phyloP scores from a whole-genome alignment of 1,140 invertebrate genomes.

The Drosophila sulfurigaster region DNA sequence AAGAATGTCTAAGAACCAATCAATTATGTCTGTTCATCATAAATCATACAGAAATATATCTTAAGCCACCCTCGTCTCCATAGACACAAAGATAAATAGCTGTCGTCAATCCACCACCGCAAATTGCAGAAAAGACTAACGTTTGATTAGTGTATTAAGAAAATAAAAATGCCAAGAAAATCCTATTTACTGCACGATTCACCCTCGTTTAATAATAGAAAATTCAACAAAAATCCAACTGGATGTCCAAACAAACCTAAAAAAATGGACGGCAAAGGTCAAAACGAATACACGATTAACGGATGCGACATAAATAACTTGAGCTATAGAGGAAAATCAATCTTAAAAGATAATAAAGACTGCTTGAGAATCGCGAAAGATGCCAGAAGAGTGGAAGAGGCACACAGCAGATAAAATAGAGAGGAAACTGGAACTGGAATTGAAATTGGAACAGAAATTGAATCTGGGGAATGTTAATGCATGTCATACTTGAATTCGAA shows the following conservation, averaged over 20 bases:
- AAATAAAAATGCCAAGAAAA: background rate
- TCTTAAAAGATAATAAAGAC: conserved; percentile 58
- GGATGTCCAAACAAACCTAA: background rate
- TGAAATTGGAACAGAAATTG: conserved; percentile 34
- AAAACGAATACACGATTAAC: conserved; percentile 23
- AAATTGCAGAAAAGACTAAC: background rate
- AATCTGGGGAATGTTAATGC: conserved; percentile 43
- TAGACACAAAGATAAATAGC: background rate
- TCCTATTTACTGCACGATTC: background rate
- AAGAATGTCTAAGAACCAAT: background rate
- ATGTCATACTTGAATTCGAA: conserved; percentile 30
- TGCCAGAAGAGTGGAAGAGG: conserved; percentile 6
- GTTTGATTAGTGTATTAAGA: background rate
- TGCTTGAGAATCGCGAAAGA: background rate
- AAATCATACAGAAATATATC: background rate
- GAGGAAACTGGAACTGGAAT: conserved; percentile 36
- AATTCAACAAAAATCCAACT: background rate
- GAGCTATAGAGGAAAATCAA: conserved; percentile 57
- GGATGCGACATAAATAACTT: conserved; percentile 24
- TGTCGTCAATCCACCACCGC: background rate
- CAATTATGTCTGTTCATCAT: background rate
- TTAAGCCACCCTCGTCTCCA: background rate
- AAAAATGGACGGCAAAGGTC: conserved; percentile 33
- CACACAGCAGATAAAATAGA: background rate
- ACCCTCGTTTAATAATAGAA: background rate